phyloP scores from a whole-genome alignment of 2,888 invertebrate species.

The Volucella bombylans region DNA sequence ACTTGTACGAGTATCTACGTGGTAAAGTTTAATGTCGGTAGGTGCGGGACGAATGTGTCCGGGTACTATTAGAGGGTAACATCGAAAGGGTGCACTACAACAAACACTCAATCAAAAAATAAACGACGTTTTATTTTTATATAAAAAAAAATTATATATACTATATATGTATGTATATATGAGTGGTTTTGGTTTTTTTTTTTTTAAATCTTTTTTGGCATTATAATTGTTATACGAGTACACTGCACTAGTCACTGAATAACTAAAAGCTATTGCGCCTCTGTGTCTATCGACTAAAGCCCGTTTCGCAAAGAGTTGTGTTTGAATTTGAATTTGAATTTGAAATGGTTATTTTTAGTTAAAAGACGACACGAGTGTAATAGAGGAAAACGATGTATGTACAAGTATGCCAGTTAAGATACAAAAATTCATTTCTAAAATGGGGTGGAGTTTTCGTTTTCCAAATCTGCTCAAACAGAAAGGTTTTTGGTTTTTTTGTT shows the following conservation, averaged over 20 bases:
- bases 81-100: constrained; percentile 51
- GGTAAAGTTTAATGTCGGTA: constrained; percentile 5
- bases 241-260: no score
- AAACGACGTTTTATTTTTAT: no score
- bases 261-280: no score
- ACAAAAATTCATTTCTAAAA: constrained; percentile 70
- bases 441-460: constrained; percentile 72
- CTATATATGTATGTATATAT: no score
- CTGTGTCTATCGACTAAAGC: no score
- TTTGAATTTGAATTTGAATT: no score
- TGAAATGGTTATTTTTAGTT: no score
- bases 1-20: constrained; percentile 42
- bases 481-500: not conserved
- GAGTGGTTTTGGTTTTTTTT: constrained; percentile 31
- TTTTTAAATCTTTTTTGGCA: not conserved
- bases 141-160: constrained; percentile 25
- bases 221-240: no score
- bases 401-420: constrained; percentile 41
- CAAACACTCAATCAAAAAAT: constrained; percentile 22
- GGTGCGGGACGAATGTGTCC: constrained; percentile 32
- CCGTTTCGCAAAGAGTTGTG: no score
- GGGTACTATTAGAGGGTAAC: constrained; percentile 36
- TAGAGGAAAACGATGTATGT: constrained; percentile 3
- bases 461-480: constrained; percentile 58
- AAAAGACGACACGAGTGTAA: no score